phyloP scores from a whole-genome alignment of 2,797 vertebrate species.

The Streptopelia turtur region DNA sequence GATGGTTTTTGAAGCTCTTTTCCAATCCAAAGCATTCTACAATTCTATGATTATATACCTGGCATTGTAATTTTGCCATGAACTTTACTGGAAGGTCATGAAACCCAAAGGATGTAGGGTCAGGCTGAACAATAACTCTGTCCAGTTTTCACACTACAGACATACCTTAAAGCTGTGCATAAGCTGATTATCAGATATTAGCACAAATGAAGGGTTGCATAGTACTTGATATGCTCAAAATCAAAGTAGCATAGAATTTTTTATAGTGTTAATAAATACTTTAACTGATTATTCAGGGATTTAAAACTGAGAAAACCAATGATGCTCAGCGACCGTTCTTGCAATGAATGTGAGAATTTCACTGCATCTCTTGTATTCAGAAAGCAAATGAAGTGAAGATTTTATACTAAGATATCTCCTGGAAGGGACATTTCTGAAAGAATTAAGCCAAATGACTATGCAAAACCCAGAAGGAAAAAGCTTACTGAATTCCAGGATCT shows the following conservation, averaged over 20 bases:
- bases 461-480: background rate
- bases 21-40: background rate
- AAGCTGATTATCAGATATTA: background rate
- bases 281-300: background rate
- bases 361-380: background rate
- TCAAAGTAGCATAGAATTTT: background rate
- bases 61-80: background rate
- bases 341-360: background rate
- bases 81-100: background rate
- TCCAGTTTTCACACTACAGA: background rate
- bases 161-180: background rate
- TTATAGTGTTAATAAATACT: background rate
- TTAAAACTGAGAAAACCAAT: background rate
- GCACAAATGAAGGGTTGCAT: background rate
- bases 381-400: background rate
- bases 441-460: background rate
- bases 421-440: background rate
- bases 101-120: background rate
- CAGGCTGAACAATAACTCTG: background rate
- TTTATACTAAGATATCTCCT: background rate
- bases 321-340: background rate
- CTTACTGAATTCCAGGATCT: background rate
- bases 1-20: background rate
- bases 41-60: background rate
- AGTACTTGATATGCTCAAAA: background rate